Base-by-base conservation (phyloP, 2,888 invertebrate genomes). In the Pteria penguin region DNA sequence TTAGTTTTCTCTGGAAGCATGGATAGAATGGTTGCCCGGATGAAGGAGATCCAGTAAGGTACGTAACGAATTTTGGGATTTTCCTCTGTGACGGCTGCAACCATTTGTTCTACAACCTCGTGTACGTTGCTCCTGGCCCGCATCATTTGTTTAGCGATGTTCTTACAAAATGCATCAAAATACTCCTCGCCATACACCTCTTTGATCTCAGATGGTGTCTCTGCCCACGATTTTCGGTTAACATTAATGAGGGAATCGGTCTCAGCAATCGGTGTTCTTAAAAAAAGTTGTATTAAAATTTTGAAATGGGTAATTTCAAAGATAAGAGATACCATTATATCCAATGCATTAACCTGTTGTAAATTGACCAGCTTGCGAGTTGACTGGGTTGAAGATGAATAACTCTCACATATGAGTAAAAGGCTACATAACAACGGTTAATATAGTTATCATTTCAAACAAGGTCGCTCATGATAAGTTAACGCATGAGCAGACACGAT, bases 181-280 rank as follows among this genome's bases (percentile, higher is more conserved):
- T 90, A 90, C 75, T 87, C 88, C 54, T 89, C 89, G 4, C 89
- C 89, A 57, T 90, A 90, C 22, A 85, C 89, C 3, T 86, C 84
- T 70, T 87, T 86, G 22, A 90, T 83, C 45, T 88, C 89, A n/a
- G 85, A 84, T 22, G 89, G 89, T 0, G 89, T 88, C 72, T 89
- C 88, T 57, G 87, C 87, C 90, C 90, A 90, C 1, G 87, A 87
- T 77, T 86, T 85, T 62, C 86, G 78, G 77, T 85, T 88, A 54
- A 82, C 83, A 55, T 84, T 80, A 18, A 86, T 86, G 52, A 89
- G 80, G 31, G 82, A 79, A 31, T 85, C 80, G 18, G 83, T 82
- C 33, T 83, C 79, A 2, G 87, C 72, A 33, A 90, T 89, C 4
- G 87, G 88, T 18, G 89, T 89, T 70, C 89, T 89, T 76, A 14